Percentiles rank a stretch among this genome's conserved stretches.
These are phyloP conservation scores for Aspidiotus rigidus DNA, from an alignment of 2,888 invertebrate species.

Conservation along the genomic window DNA sequence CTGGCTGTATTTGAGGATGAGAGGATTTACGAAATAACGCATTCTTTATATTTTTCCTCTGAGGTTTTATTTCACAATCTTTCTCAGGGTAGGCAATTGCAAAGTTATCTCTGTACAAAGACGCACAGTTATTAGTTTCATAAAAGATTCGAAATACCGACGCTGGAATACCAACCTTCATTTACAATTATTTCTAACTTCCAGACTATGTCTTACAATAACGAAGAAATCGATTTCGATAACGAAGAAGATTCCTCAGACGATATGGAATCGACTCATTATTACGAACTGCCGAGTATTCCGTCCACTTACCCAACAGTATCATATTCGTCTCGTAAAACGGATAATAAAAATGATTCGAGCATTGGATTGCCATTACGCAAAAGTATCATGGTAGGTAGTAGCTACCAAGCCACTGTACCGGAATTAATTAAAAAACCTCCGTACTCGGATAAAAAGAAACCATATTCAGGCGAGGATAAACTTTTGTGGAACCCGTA, in stretches of 20 bases:
- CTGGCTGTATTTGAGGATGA: too few relatives aligned
- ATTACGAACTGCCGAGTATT: conserved; percentile 19
- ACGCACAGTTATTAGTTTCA: too few relatives aligned
- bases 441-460: conserved; percentile 34
- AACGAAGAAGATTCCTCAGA: conserved; percentile 25
- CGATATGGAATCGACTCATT: conserved; percentile 19
- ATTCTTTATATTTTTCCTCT: too few relatives aligned
- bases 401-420: conserved; percentile 85
- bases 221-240: conserved; percentile 20
- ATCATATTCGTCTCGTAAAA: conserved; percentile 18
- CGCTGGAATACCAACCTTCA: too few relatives aligned
- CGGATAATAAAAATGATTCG: conserved; percentile 21
- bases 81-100: too few relatives aligned
- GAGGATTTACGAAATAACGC: too few relatives aligned
- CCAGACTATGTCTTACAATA: background rate
- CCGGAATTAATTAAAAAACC: conserved; percentile 52
- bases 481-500: conserved; percentile 88
- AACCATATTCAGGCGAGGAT: conserved; percentile 54
- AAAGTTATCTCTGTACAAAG: too few relatives aligned
- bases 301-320: conserved; percentile 13
- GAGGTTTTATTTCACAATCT: too few relatives aligned
- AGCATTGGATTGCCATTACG: conserved; percentile 33
- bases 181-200: too few relatives aligned
- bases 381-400: conserved; percentile 86
- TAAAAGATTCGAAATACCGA: too few relatives aligned